These are phyloP conservation scores for Eupithecia centaureata DNA, from an alignment of 2,888 invertebrate species.

Conservation along the genomic window DNA sequence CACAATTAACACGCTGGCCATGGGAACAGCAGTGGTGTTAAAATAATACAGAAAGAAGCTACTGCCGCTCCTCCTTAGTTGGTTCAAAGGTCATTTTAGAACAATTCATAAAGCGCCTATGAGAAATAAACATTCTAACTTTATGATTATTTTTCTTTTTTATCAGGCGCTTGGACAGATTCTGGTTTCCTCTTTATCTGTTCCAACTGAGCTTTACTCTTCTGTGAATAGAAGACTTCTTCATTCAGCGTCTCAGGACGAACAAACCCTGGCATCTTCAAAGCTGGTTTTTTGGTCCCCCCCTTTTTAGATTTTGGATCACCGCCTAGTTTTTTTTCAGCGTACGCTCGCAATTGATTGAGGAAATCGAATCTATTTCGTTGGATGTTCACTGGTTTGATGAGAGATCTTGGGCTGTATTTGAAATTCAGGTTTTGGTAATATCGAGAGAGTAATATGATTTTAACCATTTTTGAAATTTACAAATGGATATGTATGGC, in stretches of 20 bases:
- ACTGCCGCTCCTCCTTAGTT: neutral
- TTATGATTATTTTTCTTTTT: neutral
- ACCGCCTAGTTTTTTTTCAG: neutral
- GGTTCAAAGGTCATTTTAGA: no score
- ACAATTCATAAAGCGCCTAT: no score
- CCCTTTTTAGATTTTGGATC: constrained; percentile 11
- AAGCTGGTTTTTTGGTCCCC: neutral
- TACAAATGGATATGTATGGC: neutral
- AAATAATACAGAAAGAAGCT: neutral
- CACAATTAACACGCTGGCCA: neutral
- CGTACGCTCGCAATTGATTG: neutral
- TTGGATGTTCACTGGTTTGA: constrained; percentile 11
- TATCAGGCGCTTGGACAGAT: neutral
- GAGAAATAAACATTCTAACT: neutral
- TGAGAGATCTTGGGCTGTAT: constrained; percentile 18
- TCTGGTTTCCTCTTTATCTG: constrained; percentile 45
- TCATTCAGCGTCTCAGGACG: constrained; percentile 51
- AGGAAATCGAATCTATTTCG: neutral
- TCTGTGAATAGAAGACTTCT: constrained; percentile 55
- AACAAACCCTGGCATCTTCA: constrained; percentile 57
- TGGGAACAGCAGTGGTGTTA: no score
- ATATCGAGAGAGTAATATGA: constrained; percentile 21
- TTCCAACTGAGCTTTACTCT: constrained; percentile 51
- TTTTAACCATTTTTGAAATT: constrained; percentile 17
- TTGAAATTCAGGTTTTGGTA: constrained; percentile 30